Evolutionary conservation across 2,113 vertebrate genomes (phyloP).

Genomic region (Vulpes lagopus): DNA sequence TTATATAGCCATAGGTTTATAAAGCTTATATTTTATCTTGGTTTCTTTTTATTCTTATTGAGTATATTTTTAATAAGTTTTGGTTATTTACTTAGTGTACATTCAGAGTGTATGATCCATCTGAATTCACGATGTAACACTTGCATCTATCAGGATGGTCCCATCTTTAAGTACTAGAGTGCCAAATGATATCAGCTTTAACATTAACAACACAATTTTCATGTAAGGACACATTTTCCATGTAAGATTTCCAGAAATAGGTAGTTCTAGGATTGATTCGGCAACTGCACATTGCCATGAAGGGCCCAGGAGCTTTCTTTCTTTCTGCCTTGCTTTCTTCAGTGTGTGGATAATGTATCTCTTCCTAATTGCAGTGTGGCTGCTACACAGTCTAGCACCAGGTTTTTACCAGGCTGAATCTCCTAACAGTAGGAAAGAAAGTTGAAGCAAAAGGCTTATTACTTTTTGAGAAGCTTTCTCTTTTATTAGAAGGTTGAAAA

Average conservation of each 20-base stretch:
- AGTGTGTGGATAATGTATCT: not conserved
- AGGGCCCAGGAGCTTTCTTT: not conserved
- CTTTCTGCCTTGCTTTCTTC: constrained; percentile 9
- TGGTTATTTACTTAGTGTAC: not conserved
- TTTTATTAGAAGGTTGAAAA: constrained; percentile 39
- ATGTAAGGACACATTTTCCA: not conserved
- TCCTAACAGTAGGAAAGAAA: not conserved
- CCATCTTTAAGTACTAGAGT: not conserved
- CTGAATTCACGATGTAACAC: constrained; percentile 30
- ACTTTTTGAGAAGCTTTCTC: not conserved
- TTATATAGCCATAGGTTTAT: not conserved
- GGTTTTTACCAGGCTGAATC: not conserved
- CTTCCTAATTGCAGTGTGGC: not conserved
- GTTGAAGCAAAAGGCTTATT: not conserved
- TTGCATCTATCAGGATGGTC: not conserved
- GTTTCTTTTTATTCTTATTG: not conserved
- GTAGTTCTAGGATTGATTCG: not conserved
- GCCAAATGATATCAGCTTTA: not conserved
- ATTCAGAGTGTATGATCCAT: not conserved
- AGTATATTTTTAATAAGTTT: not conserved
- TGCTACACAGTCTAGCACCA: not conserved
- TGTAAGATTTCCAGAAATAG: not conserved
- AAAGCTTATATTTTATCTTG: not conserved
- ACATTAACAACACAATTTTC: not conserved
- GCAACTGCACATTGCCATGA: not conserved